These are phyloP conservation scores for Drosophila buzzatii DNA, from an alignment of 2,888 invertebrate species.

Conservation along the genomic window DNA sequence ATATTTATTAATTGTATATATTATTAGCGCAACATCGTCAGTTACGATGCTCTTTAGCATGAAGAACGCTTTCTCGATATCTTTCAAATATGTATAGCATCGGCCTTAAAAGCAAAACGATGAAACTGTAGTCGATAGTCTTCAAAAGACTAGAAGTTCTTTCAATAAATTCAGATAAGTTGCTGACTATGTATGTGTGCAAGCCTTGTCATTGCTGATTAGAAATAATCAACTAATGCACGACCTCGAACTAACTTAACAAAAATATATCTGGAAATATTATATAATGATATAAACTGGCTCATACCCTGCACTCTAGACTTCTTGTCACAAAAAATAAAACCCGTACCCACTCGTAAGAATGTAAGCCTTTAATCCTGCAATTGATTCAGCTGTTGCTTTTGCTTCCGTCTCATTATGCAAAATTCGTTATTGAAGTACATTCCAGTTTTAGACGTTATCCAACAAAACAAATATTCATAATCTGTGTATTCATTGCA, in stretches of 20 bases:
- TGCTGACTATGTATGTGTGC: background rate
- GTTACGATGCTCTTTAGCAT: too few species aligned
- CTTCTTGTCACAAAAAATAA: background rate
- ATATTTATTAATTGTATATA: too few species aligned
- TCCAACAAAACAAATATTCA: slow-evolving; percentile 5
- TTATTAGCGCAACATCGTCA: too few species aligned
- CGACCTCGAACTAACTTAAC: background rate
- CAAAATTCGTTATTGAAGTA: background rate
- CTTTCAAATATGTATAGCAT: too few species aligned
- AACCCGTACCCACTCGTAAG: background rate
- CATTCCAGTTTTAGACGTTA: background rate
- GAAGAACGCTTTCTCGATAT: too few species aligned
- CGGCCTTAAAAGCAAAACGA: background rate
- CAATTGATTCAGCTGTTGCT: background rate
- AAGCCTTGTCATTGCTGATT: slow-evolving; percentile 2
- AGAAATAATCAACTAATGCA: slow-evolving; percentile 2
- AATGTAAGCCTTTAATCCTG: background rate
- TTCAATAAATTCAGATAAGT: slow-evolving; percentile 1
- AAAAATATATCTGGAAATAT: background rate
- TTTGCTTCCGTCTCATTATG: background rate
- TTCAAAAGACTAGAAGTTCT: background rate
- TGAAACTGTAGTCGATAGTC: background rate
- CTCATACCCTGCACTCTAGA: background rate
- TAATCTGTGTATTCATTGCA: background rate
- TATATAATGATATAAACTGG: background rate